Base-by-base conservation (phyloP, 2,888 invertebrate genomes). In the Tenthredo scrophulariae region DNA sequence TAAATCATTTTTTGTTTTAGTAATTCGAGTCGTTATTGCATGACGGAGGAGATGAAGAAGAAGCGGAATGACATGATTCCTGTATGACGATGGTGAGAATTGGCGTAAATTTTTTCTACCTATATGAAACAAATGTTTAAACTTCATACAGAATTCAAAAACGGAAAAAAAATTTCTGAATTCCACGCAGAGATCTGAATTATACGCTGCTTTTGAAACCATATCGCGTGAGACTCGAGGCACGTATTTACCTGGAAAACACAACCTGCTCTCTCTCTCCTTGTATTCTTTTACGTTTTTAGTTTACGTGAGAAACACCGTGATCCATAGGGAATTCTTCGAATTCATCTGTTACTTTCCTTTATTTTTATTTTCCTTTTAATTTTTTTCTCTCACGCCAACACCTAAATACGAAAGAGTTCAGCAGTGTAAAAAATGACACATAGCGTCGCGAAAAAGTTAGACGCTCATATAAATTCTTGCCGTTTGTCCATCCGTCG, bases 201-300 rank as follows among this genome's bases (percentile, higher is more conserved):
- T 79, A 79, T 79, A 79, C 58, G 40, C n/a, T 80, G 22, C 40
- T 62, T 80, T 62, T 15, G 62, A 62, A 80, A 62, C 62, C 80
- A 58, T 40, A 22, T 62, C 37, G 62, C 22, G 80, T 80, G 18
- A 10, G 37, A 13, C 58, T 80, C 37, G 3, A 40, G 26, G 37
- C 79, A 79, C 79, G 79, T 79, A 79, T 80, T 80, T 29, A 40
- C 22, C 10, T 62, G 40, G 40, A 62, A 80, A 26, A 80, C 43
- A 80, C 40, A 22, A 37, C 80, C 80, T 50, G 15, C 33, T 13
- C 33, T 33, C 33, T 37, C 37, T 33, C 67, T 18, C 15, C 1
- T 33, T 33, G 18, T 67, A 67, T 33, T 29, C 6, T 6, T 67
- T 67, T 7, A 1, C 33, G 67, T 15, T 18, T 67, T 33, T 26